These are phyloP conservation scores for Plusia festucae DNA, from an alignment of 2,888 invertebrate genomes.

Conservation along the genomic window DNA sequence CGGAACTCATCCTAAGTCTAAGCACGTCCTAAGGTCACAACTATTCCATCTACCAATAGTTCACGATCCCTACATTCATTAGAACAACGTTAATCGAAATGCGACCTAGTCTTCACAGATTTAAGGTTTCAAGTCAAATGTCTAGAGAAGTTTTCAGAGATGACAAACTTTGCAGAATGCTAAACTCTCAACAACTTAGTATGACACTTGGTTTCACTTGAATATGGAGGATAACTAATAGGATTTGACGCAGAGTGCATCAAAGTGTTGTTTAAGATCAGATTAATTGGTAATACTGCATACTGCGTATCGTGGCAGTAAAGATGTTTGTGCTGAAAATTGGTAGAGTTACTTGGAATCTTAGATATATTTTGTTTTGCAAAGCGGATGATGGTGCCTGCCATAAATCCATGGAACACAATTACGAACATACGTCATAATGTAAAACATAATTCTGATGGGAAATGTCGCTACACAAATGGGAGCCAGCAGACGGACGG, in stretches of 20 bases:
- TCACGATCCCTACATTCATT: neutral
- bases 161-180: slow-evolving; percentile 27
- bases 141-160: slow-evolving; percentile 19
- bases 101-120: neutral
- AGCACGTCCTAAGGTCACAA: slow-evolving; percentile 4
- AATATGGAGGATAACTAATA: slow-evolving; percentile 19
- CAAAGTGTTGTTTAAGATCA: slow-evolving; percentile 13
- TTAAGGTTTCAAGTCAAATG: neutral
- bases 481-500: too few relatives aligned
- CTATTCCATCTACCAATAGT: neutral
- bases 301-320: neutral
- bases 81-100: neutral
- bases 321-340: too few relatives aligned
- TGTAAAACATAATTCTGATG: too few relatives aligned
- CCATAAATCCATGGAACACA: too few relatives aligned
- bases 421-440: too few relatives aligned
- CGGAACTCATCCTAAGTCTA: neutral
- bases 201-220: slow-evolving; percentile 17
- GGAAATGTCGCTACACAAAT: too few relatives aligned
- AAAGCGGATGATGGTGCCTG: too few relatives aligned
- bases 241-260: slow-evolving; percentile 19
- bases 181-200: slow-evolving; percentile 32
- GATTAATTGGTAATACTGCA: too few relatives aligned
- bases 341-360: too few relatives aligned
- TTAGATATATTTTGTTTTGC: too few relatives aligned